Evolutionary conservation across 1,140 invertebrate genomes (phyloP).

Genomic region (Aphidius ervi): DNA sequence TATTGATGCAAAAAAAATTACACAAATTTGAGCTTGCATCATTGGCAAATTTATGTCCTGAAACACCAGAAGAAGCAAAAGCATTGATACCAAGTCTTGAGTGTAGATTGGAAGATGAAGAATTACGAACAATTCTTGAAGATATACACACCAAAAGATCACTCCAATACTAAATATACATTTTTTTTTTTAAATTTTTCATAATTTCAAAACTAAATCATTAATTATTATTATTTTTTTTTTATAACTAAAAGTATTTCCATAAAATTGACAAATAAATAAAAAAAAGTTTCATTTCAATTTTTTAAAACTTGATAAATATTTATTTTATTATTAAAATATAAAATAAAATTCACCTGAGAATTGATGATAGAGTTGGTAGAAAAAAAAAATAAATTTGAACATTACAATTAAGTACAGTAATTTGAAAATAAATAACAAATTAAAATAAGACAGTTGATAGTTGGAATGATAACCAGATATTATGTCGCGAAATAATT

Average conservation of each 20-base stretch:
- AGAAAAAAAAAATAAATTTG: slow-evolving; percentile 13
- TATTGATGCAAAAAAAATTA: slow-evolving; percentile 91
- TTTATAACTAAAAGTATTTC: too few relatives aligned
- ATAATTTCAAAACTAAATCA: background rate
- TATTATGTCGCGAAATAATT: slow-evolving; percentile 35
- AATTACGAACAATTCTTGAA: slow-evolving; percentile 88
- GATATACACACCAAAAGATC: slow-evolving; percentile 97
- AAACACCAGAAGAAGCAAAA: slow-evolving; percentile 96
- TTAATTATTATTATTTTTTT: background rate
- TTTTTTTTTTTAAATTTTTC: slow-evolving; percentile 6
- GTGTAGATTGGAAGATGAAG: slow-evolving; percentile 94
- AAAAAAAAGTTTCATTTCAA: too few relatives aligned
- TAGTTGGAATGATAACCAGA: slow-evolving; percentile 31
- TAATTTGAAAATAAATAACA: slow-evolving; percentile 7
- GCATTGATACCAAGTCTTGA: slow-evolving; percentile 93
- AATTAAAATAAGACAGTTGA: slow-evolving; percentile 28
- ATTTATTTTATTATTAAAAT: too few relatives aligned
- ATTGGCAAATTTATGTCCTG: slow-evolving; percentile 95
- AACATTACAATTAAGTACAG: slow-evolving; percentile 23
- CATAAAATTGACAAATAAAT: too few relatives aligned
- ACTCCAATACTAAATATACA: slow-evolving; percentile 79
- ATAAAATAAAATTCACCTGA: background rate
- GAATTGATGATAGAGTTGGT: background rate
- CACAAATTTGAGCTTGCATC: slow-evolving; percentile 99
- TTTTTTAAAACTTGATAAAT: too few relatives aligned